These are phyloP conservation scores for Eulemur mongoz DNA, from an alignment of 2,797 vertebrate species.

Conservation along the genomic window DNA sequence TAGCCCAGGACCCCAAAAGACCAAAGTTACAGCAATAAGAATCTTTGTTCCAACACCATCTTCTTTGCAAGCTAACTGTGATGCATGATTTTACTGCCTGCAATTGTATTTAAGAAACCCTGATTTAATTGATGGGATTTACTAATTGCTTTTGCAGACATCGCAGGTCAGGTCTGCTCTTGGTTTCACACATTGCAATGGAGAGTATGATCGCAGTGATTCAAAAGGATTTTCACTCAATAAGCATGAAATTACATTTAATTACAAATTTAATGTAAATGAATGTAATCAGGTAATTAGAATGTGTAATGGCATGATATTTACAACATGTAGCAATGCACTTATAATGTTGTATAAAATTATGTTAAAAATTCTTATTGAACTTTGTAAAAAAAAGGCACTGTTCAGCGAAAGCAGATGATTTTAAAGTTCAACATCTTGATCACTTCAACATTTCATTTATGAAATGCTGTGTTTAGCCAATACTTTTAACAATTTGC, in stretches of 20 bases:
- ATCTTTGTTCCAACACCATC: neutral
- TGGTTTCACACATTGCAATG: fast-evolving
- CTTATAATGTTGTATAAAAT: slow-evolving; percentile 81
- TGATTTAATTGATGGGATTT: fast-evolving
- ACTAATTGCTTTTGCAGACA: fast-evolving
- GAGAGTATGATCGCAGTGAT: slow-evolving; percentile 14
- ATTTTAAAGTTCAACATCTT: slow-evolving; percentile 76
- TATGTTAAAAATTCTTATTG: slow-evolving; percentile 80
- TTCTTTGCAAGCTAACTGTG: fast-evolving
- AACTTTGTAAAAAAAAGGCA: slow-evolving; percentile 78
- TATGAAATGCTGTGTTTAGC: slow-evolving; percentile 75
- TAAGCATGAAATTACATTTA: slow-evolving; percentile 82
- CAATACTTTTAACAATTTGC: slow-evolving; percentile 78
- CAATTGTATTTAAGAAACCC: fast-evolving
- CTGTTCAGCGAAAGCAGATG: slow-evolving; percentile 72
- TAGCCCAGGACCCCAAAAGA: neutral
- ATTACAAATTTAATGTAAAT: slow-evolving; percentile 85
- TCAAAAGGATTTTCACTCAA: slow-evolving; percentile 70
- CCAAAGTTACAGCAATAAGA: neutral
- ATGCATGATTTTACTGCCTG: fast-evolving
- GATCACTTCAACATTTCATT: slow-evolving; percentile 75
- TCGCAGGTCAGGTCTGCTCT: neutral
- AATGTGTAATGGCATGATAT: slow-evolving; percentile 81
- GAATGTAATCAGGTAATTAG: slow-evolving; percentile 85
- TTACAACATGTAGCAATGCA: slow-evolving; percentile 80